phyloP scores from a whole-genome alignment of 2,888 invertebrate genomes.

The Drosophila peninsularis region DNA sequence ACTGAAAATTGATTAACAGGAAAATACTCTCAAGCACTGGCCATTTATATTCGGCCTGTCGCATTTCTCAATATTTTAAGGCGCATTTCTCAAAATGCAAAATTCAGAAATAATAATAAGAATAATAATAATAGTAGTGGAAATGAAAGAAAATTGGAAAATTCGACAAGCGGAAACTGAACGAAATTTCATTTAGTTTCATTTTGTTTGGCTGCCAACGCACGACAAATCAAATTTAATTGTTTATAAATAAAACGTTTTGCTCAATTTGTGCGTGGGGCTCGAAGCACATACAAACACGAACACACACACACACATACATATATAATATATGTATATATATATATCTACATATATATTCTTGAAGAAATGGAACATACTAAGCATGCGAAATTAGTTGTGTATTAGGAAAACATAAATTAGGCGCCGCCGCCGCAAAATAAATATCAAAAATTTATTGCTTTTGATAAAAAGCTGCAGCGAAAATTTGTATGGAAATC shows the following conservation, averaged over 20 bases:
- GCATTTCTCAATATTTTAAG: conserved; percentile 75
- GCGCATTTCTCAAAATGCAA: conserved; percentile 43
- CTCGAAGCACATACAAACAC: conserved; percentile 1
- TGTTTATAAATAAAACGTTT: conserved; percentile 81
- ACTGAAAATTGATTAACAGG: conserved; percentile 72
- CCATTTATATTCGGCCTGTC: conserved; percentile 61
- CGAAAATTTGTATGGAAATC: conserved; percentile 47
- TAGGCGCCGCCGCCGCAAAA: conserved; percentile 56
- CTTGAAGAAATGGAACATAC: background rate
- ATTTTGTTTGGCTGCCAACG: conserved; percentile 39
- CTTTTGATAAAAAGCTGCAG: conserved; percentile 66
- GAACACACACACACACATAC: background rate
- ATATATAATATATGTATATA: no score
- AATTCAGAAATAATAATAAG: conserved; percentile 17
- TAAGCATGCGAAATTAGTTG: conserved; percentile 71
- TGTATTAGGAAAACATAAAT: conserved; percentile 77
- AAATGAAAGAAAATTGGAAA: conserved; percentile 6
- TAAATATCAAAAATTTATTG: conserved; percentile 72
- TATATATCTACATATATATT: no score
- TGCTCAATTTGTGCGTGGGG: conserved; percentile 65
- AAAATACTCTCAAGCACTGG: conserved; percentile 69
- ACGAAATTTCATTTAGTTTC: conserved; percentile 43
- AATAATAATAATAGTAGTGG: background rate
- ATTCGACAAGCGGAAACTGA: conserved; percentile 50
- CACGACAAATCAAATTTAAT: conserved; percentile 80